Evolutionary conservation across 2,888 invertebrate species (phyloP).

Genomic region (Magallana nippona): DNA sequence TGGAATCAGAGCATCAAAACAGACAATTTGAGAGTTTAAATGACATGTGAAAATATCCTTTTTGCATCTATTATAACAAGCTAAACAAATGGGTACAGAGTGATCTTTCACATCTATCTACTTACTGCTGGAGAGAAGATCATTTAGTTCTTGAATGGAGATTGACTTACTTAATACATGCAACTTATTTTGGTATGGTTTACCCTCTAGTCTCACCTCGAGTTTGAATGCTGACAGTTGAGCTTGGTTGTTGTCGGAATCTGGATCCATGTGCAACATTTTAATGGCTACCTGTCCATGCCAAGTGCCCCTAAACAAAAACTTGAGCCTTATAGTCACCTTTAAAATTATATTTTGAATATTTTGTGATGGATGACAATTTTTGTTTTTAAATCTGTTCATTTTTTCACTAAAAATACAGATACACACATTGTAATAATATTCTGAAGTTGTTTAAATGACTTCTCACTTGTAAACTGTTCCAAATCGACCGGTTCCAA

Average conservation of each 20-base stretch:
- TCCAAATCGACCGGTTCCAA: constrained; percentile 95
- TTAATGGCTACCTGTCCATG: constrained; percentile 99
- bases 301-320: constrained; percentile 89
- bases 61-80: background rate
- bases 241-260: constrained; percentile 86
- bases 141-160: background rate
- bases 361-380: too few species aligned
- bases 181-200: background rate
- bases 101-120: too few species aligned
- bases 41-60: background rate
- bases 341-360: too few species aligned
- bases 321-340: background rate
- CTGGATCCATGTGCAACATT: constrained; percentile 93
- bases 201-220: constrained; percentile 84
- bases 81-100: too few species aligned
- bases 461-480: constrained; percentile 86
- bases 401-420: too few species aligned
- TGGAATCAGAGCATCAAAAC: constrained; percentile 72
- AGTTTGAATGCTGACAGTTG: constrained; percentile 96
- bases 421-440: too few species aligned
- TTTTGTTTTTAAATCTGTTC: background rate
- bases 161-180: background rate
- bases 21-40: too few species aligned
- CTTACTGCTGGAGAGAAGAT: too few species aligned
- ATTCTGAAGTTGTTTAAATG: too few species aligned